Evolutionary conservation across 2,797 vertebrate genomes (phyloP), one percentile per base, ranked within the genome.

Genomic region (Pristis pectinata): DNA sequence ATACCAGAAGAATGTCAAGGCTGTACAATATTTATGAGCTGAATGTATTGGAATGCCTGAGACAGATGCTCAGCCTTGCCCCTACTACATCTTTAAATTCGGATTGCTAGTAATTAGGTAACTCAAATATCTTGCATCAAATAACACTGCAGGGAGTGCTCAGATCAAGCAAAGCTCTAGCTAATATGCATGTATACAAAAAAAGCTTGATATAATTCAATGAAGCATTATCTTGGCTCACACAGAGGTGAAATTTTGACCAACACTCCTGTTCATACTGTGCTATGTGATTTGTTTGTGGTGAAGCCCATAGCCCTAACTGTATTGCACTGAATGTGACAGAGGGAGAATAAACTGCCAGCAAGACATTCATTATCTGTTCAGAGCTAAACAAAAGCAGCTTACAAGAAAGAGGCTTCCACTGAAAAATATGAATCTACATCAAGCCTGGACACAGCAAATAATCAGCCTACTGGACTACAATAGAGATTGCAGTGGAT

Each of bases 361-460:
- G 59, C 15, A 6, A 91, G n/a, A 17, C n/a, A 64, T 64, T 37
- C n/a, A 37, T 64, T n/a, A 91, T 64, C 59, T 64, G n/a, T 64
- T 91, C 87, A 64, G 13, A 91, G 17, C 15, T 64, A 37, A 19
- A 44, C 17, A 91, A 89, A 61, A 64, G 9, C 61, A 91, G 15
- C 59, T 91, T 64, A 34, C 83, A 87, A 56, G 85, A 17, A 89
- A n/a, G 85, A 91, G n/a, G 59, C 59, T 91, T 91, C n/a, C 87
- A 64, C 87, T 64, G 11, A 64, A 61, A 89, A n/a, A n/a, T 17
- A 5, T 89, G 15, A 89, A 89, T 0, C 15, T 19, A 61, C n/a
- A 61, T 83, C 44, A 6, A 49, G 44, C 7, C 22, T 27, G 17
- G 15, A 24, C 27, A 7, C 70, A 6, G 83, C 27, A 4, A 7